Evolutionary conservation across 2,113 vertebrate species (phyloP).

Genomic region (Pelodiscus sinensis): DNA sequence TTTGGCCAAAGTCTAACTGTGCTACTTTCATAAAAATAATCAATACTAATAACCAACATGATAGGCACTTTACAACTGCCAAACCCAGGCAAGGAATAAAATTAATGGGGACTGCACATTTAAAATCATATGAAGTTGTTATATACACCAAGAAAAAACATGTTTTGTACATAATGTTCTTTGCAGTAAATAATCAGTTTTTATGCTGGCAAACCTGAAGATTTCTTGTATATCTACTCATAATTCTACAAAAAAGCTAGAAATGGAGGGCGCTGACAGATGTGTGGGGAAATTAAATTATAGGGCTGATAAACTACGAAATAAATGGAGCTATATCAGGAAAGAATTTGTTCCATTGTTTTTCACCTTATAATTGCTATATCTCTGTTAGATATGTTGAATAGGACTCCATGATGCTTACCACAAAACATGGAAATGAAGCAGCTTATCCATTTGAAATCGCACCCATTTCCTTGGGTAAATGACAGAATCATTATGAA

Average conservation of each 20-base stretch:
- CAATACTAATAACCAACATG: neutral
- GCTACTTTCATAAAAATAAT: neutral
- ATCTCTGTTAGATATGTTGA: neutral
- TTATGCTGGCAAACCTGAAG: neutral
- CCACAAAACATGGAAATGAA: neutral
- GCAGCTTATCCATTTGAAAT: neutral
- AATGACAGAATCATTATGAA: neutral
- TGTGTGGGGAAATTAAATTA: neutral
- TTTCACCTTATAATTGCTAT: constrained; percentile 2
- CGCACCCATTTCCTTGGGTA: neutral
- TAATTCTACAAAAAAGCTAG: neutral
- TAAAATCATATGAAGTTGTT: neutral
- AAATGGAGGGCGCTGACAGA: neutral
- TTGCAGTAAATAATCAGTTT: neutral
- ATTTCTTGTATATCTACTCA: neutral
- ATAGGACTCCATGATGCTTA: neutral
- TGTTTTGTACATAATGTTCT: neutral
- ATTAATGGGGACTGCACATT: neutral
- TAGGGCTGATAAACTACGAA: neutral
- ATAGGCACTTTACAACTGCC: neutral
- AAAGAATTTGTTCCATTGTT: neutral
- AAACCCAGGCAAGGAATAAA: neutral
- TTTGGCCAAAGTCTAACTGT: neutral
- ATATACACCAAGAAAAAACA: neutral
- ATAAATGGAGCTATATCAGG: neutral